phyloP scores from a whole-genome alignment of 1,140 invertebrate species.

The Drosophila lacteicornis region DNA sequence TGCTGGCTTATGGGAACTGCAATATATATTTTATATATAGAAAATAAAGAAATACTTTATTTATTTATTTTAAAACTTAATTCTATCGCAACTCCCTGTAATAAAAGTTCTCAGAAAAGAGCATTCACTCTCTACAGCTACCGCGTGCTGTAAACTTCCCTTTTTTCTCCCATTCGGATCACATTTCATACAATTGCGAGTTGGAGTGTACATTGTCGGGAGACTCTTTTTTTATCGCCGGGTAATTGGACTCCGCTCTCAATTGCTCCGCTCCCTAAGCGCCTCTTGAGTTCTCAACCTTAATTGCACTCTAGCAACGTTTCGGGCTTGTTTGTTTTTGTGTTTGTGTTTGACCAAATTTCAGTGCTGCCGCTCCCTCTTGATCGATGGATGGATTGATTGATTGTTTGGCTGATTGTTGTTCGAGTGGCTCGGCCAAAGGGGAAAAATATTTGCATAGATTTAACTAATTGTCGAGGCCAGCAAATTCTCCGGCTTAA shows the following conservation, averaged over 20 bases:
- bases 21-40: too few relatives aligned
- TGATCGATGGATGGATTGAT: slow-evolving; percentile 41
- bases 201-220: slow-evolving; percentile 31
- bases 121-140: background rate
- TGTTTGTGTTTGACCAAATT: slow-evolving; percentile 50
- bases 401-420: slow-evolving; percentile 39
- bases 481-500: slow-evolving; percentile 16
- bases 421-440: slow-evolving; percentile 32
- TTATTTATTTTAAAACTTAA: too few relatives aligned
- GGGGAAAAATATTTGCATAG: slow-evolving; percentile 53
- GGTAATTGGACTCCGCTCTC: slow-evolving; percentile 45
- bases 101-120: background rate
- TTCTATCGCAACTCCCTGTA: background rate
- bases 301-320: slow-evolving; percentile 52
- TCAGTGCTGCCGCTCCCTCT: slow-evolving; percentile 20
- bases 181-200: slow-evolving; percentile 41
- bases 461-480: slow-evolving; percentile 56
- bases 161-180: slow-evolving; percentile 23
- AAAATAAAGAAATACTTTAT: too few relatives aligned
- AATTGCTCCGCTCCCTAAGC: slow-evolving; percentile 31
- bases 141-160: background rate
- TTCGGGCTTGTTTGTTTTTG: slow-evolving; percentile 38
- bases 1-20: background rate
- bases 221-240: slow-evolving; percentile 30
- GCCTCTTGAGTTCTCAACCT: slow-evolving; percentile 48